Base-by-base conservation (phyloP, 2,797 vertebrate genomes). In the Tamandua tetradactyla region DNA sequence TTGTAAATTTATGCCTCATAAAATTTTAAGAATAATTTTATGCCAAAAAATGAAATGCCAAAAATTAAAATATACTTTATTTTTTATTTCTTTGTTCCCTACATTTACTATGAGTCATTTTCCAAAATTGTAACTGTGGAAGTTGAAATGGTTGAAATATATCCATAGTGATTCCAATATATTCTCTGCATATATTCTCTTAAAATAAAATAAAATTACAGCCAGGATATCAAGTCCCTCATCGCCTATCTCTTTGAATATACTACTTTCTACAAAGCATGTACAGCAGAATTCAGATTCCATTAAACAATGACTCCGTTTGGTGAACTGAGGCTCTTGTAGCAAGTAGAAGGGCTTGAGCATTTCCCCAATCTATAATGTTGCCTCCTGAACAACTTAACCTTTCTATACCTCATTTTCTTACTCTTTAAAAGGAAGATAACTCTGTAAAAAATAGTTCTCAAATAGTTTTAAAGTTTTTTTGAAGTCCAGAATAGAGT, bases 111-210 rank as follows among this genome's bases (percentile, higher is more conserved):
- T 75, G 5, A 14, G 17, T 40, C 12, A 69, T 62, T 74, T 88
- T 68, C n/a, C 47, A 81, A 79, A 79, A 76, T 40, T 40, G 17
- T 30, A 87, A 9, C 5, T 35, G 9, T 49, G 25, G 8, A 79
- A 83, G 6, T 47, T 59, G 14, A 87, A 94, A 76, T 49, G 7
- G 7, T 69, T 94, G 49, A 87, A 86, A 92, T 44, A 92, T 44
- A 30, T 32, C 17, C 14, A 59, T 23, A 47, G 12, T 81, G 18
- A 25, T 49, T 74, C 75, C 35, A 62, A 6, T 7, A 30, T 61
- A 76, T 62, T 87, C 14, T 13, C 25, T 89, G 17, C 10, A 85
- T 89, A 59, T 32, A 89, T 94, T 57, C 5, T 89, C 23, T 55
- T 40, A 78, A 93, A 89, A 62, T 78, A 47, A 7, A 72, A 22